Conservation (phyloP, 2,113 vertebrate genomes). For the Malaclemys terrapin region DNA sequence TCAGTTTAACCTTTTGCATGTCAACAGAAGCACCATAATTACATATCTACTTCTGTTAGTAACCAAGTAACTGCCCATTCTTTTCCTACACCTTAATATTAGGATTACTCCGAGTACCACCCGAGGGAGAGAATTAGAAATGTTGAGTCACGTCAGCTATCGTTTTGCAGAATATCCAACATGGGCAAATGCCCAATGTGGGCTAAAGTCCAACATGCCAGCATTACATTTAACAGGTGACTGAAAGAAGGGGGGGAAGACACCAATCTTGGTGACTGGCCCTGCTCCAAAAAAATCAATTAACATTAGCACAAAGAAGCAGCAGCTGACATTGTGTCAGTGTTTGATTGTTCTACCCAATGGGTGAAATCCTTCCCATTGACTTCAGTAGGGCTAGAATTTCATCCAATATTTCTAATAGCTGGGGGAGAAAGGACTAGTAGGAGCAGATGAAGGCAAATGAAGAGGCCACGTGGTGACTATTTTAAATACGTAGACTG, state of each 20-base stretch:
- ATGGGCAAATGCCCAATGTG: neutral
- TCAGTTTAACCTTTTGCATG: rapidly evolving
- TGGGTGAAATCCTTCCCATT: neutral
- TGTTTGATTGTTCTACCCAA: neutral
- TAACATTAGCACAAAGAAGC: rapidly evolving
- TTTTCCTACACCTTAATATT: neutral
- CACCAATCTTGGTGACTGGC: neutral
- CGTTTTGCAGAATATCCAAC: neutral
- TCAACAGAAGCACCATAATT: neutral
- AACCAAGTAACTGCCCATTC: neutral
- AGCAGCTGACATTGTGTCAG: rapidly evolving
- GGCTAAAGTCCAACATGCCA: neutral
- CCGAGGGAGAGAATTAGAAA: neutral
- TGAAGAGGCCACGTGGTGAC: rapidly evolving
- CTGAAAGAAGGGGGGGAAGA: neutral
- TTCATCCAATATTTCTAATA: rapidly evolving
- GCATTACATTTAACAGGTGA: neutral
- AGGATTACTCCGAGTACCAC: neutral
- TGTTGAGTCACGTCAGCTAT: neutral
- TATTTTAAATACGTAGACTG: rapidly evolving
- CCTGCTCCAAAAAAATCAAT: neutral
- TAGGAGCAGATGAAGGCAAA: rapidly evolving
- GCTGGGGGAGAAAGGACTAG: neutral
- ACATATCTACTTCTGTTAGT: neutral
- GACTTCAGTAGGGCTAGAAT: neutral